These are phyloP conservation scores for Callinectes sapidus DNA, from an alignment of 2,888 invertebrate genomes.

Conservation along the genomic window DNA sequence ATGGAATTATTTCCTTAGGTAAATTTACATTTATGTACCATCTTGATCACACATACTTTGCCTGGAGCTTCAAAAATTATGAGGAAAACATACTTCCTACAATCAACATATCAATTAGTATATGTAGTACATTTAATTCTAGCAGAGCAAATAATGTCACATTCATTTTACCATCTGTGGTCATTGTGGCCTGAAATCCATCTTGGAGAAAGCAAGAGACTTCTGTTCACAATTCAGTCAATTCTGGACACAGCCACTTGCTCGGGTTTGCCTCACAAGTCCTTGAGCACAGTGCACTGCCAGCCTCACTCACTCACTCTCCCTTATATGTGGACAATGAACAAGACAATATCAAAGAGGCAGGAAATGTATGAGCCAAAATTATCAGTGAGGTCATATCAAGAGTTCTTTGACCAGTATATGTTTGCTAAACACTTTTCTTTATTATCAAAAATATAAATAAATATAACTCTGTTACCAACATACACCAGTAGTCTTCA, in stretches of 20 bases:
- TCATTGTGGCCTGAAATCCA: not conserved
- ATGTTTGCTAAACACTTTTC: not conserved
- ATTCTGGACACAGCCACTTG: not conserved
- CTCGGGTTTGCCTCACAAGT: not conserved
- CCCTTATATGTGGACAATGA: not conserved
- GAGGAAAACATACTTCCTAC: not conserved
- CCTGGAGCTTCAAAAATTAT: not conserved
- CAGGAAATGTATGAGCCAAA: not conserved
- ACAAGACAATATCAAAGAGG: not conserved
- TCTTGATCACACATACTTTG: not conserved
- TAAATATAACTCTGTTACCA: slow-evolving; percentile 16
- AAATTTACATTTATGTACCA: not conserved
- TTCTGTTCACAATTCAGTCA: not conserved
- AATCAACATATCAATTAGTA: slow-evolving; percentile 1
- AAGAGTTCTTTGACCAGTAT: not conserved
- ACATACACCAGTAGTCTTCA: not conserved
- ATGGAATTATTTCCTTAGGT: not conserved
- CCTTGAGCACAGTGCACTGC: not conserved
- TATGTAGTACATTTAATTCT: not conserved
- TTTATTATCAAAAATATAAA: slow-evolving; percentile 25
- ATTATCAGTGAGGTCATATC: not conserved
- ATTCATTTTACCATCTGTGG: not conserved
- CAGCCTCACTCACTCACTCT: not conserved
- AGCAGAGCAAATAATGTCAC: slow-evolving; percentile 13
- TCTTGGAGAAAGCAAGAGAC: not conserved